Conservation (phyloP, 2,797 vertebrate genomes). For the Heterohyrax brucei region DNA sequence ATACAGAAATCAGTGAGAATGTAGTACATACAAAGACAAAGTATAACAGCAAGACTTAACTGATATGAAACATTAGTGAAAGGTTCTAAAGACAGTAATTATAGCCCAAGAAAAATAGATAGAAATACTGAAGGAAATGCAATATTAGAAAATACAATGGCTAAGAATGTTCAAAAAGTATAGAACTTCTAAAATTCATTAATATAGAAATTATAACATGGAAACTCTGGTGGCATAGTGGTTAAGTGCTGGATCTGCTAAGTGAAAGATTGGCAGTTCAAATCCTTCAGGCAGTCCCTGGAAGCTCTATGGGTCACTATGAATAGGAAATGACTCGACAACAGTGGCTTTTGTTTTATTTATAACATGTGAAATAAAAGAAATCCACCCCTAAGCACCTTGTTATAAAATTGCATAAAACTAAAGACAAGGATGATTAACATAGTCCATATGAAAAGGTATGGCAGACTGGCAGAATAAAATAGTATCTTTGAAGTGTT, state of each 20-base stretch:
- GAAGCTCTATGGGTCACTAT: too few relatives aligned
- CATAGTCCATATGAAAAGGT: not conserved
- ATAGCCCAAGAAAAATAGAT: not conserved
- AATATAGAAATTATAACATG: not conserved
- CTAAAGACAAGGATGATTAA: constrained; percentile 7
- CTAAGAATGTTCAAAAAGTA: too few relatives aligned
- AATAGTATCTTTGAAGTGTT: not conserved
- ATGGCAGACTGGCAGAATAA: not conserved
- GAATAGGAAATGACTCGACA: too few relatives aligned
- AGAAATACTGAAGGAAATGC: not conserved
- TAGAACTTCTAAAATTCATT: not conserved
- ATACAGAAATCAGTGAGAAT: not conserved
- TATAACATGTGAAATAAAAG: not conserved
- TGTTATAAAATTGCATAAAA: not conserved
- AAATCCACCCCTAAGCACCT: not conserved
- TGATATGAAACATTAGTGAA: not conserved
- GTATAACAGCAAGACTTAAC: not conserved
- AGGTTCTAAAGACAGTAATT: constrained; percentile 13
- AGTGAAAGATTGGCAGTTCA: too few relatives aligned
- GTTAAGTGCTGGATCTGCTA: too few relatives aligned
- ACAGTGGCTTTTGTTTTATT: not conserved
- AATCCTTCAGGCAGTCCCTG: too few relatives aligned
- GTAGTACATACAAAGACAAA: not conserved
- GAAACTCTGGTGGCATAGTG: too few relatives aligned
- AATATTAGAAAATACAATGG: constrained; percentile 10